Evolutionary conservation across 92 coral and sea anemone genomes (phyloP), one percentile per base, ranked within the genome.

Genomic region (Heliopora coerulea): DNA sequence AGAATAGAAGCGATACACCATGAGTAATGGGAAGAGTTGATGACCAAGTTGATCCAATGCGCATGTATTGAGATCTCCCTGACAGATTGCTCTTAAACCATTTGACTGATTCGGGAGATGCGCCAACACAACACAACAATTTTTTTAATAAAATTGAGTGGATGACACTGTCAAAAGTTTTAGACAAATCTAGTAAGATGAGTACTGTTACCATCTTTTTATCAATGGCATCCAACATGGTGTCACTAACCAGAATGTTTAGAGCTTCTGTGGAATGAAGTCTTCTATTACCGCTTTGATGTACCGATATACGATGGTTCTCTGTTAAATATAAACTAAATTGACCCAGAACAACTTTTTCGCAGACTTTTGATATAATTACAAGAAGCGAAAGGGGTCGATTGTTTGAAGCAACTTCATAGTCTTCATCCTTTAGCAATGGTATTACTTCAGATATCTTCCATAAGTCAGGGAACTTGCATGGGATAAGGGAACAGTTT

Each of bases 361-460:
- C 65, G 20, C 65, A 59, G 15, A 59, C n/a, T n/a, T n/a, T n/a
- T n/a, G n/a, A n/a, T n/a, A n/a, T n/a, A n/a, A n/a, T n/a, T n/a
- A n/a, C n/a, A 59, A 59, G 65, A 25, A 59, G 65, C 20, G 65
- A 59, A 15, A 59, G 65, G 40, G 65, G 35, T 32, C 65, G 33
- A 32, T 59, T 59, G 35, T 59, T 5, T 25, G 33, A 27, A 15
- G 65, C 65, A 18, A 32, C n/a, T 20, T 59, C 65, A 28, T 25
- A 13, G 35, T 59, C 65, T 59, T 28, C 65, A 8, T 59, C 65
- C 27, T 59, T 26, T 32, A 59, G 40, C 40, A 59, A 32, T 2
- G 65, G 65, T 59, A 59, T 59, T 15, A 26, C 65, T 59, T 59
- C 65, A 32, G 65, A 20, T 21, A 59, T 59, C 39, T 59, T 59